Evolutionary conservation across 2,113 vertebrate genomes (phyloP), one percentile per base, ranked within the genome.

Genomic region (Ornithorhynchus anatinus): DNA sequence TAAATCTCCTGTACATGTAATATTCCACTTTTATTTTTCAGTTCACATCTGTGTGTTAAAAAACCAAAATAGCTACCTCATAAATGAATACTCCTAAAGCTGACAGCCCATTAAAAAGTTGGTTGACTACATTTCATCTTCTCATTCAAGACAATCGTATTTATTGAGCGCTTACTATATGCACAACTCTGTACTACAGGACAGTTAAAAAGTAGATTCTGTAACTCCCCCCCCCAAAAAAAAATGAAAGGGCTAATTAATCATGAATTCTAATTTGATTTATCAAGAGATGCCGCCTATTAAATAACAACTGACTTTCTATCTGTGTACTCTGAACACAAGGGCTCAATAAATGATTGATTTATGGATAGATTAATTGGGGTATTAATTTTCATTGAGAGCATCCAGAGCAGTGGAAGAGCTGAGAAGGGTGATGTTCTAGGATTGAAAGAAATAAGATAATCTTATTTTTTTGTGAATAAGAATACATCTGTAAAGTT

Each of bases 251-350:
- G 35, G 35, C 58, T 84, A 79, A 84, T 79, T 77, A 79, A 72
- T 85, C 79, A 70, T 50, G 32, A 50, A 72, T 74, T 39, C 32
- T 67, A 68, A 71, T 75, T 36, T 81, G 63, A 86, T 84, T 88
- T 81, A 84, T 76, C 77, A 77, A 70, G 82, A 80, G 53, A 40
- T 82, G 16, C 39, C 84, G 29, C 25, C 14, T 60, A 38, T 75
- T 81, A 82, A 82, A 84, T 86, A 84, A 68, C 25, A 77, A 35
- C 47, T 43, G 13, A 13, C 35, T 43, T n/a, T n/a, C 44, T 53
- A 47, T 75, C 78, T 65, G 69, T 20, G n/a, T n/a, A n/a, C n/a
- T n/a, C n/a, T n/a, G n/a, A n/a, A n/a, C n/a, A n/a, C n/a, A n/a
- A n/a, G n/a, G n/a, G n/a, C n/a, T n/a, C n/a, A n/a, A n/a, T n/a